phyloP scores from a whole-genome alignment of 2,113 vertebrate species.

The Hypanus sabinus region DNA sequence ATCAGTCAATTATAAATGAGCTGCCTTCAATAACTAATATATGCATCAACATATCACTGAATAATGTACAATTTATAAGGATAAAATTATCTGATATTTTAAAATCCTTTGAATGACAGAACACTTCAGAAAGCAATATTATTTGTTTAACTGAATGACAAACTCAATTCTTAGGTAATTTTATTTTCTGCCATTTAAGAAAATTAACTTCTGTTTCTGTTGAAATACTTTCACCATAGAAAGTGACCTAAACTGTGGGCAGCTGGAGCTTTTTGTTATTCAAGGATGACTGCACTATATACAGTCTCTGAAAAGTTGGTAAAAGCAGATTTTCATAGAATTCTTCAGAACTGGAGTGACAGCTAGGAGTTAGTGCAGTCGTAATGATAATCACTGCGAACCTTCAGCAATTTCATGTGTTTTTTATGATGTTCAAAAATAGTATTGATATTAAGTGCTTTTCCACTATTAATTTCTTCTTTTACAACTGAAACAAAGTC shows the following conservation, averaged over 20 bases:
- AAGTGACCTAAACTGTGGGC: background rate
- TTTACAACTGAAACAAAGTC: background rate
- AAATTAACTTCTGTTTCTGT: background rate
- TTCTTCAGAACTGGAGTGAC: background rate
- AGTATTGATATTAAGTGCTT: background rate
- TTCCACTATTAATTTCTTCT: background rate
- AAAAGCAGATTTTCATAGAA: background rate
- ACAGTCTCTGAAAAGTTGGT: background rate
- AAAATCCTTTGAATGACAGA: background rate
- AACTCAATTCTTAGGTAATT: background rate
- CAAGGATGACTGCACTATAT: background rate
- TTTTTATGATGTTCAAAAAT: background rate
- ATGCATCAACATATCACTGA: background rate
- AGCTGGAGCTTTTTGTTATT: no score
- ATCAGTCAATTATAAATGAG: background rate
- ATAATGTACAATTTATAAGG: background rate
- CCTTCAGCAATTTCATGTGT: background rate
- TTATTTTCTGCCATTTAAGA: background rate
- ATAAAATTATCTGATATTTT: background rate
- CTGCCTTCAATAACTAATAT: background rate
- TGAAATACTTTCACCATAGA: background rate
- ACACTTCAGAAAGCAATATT: background rate
- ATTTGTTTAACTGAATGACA: background rate
- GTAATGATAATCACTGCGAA: background rate
- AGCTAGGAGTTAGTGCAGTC: background rate